These are phyloP conservation scores for Tragelaphus scriptus DNA, from an alignment of 2,113 vertebrate genomes.

Conservation along the genomic window DNA sequence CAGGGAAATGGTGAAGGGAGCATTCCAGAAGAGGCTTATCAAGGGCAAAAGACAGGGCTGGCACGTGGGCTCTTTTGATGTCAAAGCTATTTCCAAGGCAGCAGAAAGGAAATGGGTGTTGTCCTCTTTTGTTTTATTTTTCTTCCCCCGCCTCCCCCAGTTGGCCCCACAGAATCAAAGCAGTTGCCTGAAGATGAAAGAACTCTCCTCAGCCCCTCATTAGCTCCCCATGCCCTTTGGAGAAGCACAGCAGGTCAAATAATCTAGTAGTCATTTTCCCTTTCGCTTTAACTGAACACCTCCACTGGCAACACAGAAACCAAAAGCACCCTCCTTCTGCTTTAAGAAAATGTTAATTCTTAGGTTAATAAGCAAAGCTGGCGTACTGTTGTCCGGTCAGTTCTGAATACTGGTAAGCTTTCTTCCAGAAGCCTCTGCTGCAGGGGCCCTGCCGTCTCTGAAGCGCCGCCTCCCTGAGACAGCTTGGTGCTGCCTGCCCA, in stretches of 20 bases:
- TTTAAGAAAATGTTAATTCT: background rate
- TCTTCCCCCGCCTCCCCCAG: rapidly evolving
- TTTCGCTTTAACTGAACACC: background rate
- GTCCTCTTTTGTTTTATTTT: background rate
- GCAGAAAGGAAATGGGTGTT: background rate
- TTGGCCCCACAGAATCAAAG: background rate
- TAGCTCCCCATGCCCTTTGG: background rate
- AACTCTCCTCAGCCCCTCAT: background rate
- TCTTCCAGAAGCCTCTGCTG: background rate
- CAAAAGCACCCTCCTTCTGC: background rate
- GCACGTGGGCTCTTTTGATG: background rate
- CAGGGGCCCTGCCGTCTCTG: background rate
- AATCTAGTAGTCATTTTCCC: background rate
- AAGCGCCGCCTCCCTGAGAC: background rate
- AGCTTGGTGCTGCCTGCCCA: background rate
- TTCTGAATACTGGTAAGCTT: background rate
- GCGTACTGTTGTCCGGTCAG: background rate
- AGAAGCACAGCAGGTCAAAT: background rate
- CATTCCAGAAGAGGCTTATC: background rate
- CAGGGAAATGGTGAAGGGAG: background rate
- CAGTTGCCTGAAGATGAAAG: background rate
- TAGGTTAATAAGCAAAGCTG: background rate
- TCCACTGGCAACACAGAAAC: background rate
- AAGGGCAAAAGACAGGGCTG: background rate
- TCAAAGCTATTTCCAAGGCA: background rate